Evolutionary conservation across 1,140 invertebrate species (phyloP).

Genomic region (Mactra quadrangularis): DNA sequence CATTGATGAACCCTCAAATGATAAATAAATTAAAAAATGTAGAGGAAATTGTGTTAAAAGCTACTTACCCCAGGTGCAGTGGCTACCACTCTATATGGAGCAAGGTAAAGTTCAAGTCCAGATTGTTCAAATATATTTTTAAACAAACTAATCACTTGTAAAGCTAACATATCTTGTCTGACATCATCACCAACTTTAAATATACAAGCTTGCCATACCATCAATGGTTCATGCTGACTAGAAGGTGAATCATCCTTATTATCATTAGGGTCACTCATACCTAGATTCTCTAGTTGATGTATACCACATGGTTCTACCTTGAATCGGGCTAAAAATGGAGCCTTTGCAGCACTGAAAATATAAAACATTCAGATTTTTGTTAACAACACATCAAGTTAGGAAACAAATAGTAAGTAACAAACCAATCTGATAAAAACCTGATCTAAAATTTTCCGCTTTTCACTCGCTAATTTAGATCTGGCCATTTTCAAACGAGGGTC

Average conservation of each 20-base stretch:
- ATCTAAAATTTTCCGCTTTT: too few species aligned
- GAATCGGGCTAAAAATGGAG: conserved; percentile 98
- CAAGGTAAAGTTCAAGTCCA: conserved; percentile 96
- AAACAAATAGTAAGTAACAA: too few species aligned
- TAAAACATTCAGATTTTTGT: too few species aligned
- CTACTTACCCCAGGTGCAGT: conserved; percentile 97
- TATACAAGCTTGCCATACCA: conserved; percentile 97
- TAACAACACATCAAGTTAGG: too few species aligned
- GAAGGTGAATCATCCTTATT: conserved; percentile 34
- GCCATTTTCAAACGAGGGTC: too few species aligned
- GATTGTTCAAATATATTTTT: conserved; percentile 99
- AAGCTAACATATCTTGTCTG: conserved; percentile 97
- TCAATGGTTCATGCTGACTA: conserved; percentile 17
- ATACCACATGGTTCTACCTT: conserved; percentile 97
- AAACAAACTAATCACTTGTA: conserved; percentile 99
- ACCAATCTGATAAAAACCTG: too few species aligned
- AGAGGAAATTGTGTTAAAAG: too few species aligned
- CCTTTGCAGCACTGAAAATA: conserved; percentile 99
- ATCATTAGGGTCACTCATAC: conserved; percentile 75
- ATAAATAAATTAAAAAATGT: too few species aligned
- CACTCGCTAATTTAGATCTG: too few species aligned
- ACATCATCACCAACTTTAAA: conserved; percentile 91
- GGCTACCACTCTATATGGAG: conserved; percentile 99
- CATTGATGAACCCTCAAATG: too few species aligned
- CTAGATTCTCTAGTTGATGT: conserved; percentile 91